Percentiles rank a stretch among this genome's conserved stretches.
Evolutionary conservation across 2,888 invertebrate species (phyloP).

Genomic region (Andricus curvator): DNA sequence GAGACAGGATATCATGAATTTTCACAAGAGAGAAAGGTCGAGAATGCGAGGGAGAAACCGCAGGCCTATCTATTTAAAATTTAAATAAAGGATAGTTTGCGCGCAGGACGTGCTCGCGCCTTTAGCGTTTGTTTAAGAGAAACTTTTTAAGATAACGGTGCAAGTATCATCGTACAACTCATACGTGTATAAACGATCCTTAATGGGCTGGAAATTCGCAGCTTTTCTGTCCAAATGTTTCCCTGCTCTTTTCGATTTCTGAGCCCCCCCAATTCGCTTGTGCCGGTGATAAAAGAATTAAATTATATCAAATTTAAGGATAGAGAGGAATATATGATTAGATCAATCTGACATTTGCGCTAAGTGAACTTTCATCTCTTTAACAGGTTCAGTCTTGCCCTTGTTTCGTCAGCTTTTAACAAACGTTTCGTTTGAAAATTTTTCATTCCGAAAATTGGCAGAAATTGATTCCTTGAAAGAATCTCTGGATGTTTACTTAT

Average conservation of each 20-base stretch:
- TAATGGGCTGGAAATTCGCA: conserved; percentile 24
- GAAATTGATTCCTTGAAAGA: not conserved
- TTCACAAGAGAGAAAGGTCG: conserved; percentile 16
- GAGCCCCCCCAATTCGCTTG: conserved; percentile 14
- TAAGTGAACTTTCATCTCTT: conserved; percentile 8
- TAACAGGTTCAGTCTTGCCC: not conserved
- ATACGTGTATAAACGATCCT: not conserved
- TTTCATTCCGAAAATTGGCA: not conserved
- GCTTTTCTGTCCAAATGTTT: conserved; percentile 26
- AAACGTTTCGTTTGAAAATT: not conserved
- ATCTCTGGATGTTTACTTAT: not conserved
- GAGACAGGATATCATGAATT: conserved; percentile 21
- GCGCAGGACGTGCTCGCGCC: conserved; percentile 35
- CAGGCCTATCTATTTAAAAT: conserved; percentile 32
- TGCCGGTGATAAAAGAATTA: not conserved
- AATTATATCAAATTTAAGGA: not conserved
- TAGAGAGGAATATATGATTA: not conserved
- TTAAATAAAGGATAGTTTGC: conserved; percentile 24
- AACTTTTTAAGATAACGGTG: conserved; percentile 18
- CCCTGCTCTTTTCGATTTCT: conserved; percentile 17
- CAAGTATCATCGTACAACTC: not conserved
- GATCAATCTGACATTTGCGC: conserved; percentile 10
- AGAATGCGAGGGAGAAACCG: conserved; percentile 27
- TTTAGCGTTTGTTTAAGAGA: conserved; percentile 20
- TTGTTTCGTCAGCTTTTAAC: not conserved